Conservation (phyloP, 2,113 vertebrate species). For the Myocastor coypus region DNA sequence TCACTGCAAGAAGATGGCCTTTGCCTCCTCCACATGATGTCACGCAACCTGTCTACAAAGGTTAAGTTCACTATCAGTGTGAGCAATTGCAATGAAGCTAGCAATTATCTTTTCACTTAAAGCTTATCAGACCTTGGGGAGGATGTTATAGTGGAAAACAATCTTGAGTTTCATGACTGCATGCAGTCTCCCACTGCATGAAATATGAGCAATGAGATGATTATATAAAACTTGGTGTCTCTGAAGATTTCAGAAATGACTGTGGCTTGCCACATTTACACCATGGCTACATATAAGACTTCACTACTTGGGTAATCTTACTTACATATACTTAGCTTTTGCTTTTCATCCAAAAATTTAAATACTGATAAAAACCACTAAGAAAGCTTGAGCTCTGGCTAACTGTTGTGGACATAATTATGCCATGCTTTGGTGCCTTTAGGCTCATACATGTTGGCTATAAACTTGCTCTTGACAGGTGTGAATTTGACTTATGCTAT, state of each 20-base stretch:
- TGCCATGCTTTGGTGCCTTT: background rate
- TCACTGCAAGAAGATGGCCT: background rate
- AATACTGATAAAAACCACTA: background rate
- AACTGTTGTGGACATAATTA: background rate
- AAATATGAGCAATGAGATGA: background rate
- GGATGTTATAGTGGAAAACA: background rate
- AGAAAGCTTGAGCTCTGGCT: background rate
- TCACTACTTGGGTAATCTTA: background rate
- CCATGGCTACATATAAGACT: background rate
- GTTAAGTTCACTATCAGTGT: constrained; percentile 19
- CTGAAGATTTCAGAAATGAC: background rate
- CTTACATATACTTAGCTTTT: background rate
- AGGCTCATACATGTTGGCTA: background rate
- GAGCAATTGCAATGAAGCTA: constrained; percentile 39
- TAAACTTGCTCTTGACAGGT: background rate
- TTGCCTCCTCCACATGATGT: background rate
- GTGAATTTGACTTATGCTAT: background rate
- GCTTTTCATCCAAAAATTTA: background rate
- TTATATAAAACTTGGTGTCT: background rate
- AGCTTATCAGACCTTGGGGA: background rate
- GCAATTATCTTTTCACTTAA: background rate
- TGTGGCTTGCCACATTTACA: background rate
- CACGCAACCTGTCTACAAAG: background rate
- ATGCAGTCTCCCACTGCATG: background rate
- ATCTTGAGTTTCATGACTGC: background rate